phyloP scores from a whole-genome alignment of 2,113 vertebrate species.

The Sceloporus undulatus region DNA sequence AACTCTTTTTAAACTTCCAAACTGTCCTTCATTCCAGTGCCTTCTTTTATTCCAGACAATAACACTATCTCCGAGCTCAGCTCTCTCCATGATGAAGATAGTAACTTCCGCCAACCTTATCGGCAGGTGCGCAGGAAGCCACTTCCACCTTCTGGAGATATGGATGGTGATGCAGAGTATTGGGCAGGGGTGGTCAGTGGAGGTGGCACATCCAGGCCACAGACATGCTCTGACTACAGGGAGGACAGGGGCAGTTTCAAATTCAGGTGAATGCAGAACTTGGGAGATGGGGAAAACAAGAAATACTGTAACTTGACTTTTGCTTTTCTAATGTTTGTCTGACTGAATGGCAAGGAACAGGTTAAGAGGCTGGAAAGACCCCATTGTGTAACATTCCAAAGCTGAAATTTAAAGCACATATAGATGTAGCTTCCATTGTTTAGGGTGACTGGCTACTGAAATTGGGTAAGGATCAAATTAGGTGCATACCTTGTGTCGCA shows the following conservation, averaged over 20 bases:
- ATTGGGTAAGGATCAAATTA: too few species aligned
- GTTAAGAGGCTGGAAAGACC: neutral
- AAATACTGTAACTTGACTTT: slow-evolving; percentile 15
- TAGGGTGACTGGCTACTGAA: too few species aligned
- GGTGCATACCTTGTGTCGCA: too few species aligned
- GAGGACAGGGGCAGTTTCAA: slow-evolving; percentile 79
- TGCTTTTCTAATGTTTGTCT: neutral
- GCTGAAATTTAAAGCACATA: neutral
- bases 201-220: slow-evolving; percentile 72
- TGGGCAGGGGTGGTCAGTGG: slow-evolving; percentile 78
- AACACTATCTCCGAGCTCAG: slow-evolving; percentile 95
- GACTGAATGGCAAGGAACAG: slow-evolving; percentile 29
- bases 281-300: neutral
- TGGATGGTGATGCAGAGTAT: slow-evolving; percentile 79
- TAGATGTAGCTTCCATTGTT: neutral
- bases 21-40: slow-evolving; percentile 7
- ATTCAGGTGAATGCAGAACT: slow-evolving; percentile 70
- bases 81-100: slow-evolving; percentile 91
- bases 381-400: neutral
- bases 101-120: slow-evolving; percentile 88
- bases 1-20: neutral
- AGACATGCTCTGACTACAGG: slow-evolving; percentile 78
- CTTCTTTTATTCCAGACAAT: slow-evolving; percentile 79
- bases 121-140: slow-evolving; percentile 89
- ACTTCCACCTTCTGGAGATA: slow-evolving; percentile 85